A percentile compares a stretch with the other conserved stretches of the same genome.
Conservation (phyloP, 92 coral and sea anemone species). For the Umimayanthus kanabou region DNA sequence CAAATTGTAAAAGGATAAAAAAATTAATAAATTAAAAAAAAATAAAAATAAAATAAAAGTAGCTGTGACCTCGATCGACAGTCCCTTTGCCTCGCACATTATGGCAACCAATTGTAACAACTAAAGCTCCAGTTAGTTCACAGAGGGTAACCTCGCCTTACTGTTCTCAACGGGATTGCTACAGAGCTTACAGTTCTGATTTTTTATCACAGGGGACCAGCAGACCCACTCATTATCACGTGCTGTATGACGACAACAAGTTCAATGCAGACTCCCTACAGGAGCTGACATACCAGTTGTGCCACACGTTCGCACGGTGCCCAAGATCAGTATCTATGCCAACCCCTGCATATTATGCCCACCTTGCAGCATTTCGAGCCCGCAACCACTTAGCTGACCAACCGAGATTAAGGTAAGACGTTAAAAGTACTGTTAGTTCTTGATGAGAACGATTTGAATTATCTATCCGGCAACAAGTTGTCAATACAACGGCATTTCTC, state of each 20-base stretch:
- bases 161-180: background rate
- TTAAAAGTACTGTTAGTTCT: background rate
- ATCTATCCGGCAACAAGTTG: background rate
- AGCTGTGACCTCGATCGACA: no score
- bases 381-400: constrained; percentile 39
- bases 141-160: background rate
- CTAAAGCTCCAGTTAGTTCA: no score
- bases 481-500: background rate
- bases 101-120: no score
- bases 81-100: no score
- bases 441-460: background rate
- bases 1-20: no score
- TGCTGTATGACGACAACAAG: constrained; percentile 47
- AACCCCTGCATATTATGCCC: constrained; percentile 53
- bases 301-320: constrained; percentile 57
- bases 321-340: constrained; percentile 55
- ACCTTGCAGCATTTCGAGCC: constrained; percentile 57
- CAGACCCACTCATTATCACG: constrained; percentile 55
- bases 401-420: constrained; percentile 2
- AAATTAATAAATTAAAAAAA: no score
- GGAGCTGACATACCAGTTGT: constrained; percentile 52
- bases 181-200: background rate
- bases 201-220: constrained; percentile 46
- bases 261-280: constrained; percentile 53
- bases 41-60: no score